Conservation (phyloP, 2,797 vertebrate genomes). For the Denticeps clupeoides region DNA sequence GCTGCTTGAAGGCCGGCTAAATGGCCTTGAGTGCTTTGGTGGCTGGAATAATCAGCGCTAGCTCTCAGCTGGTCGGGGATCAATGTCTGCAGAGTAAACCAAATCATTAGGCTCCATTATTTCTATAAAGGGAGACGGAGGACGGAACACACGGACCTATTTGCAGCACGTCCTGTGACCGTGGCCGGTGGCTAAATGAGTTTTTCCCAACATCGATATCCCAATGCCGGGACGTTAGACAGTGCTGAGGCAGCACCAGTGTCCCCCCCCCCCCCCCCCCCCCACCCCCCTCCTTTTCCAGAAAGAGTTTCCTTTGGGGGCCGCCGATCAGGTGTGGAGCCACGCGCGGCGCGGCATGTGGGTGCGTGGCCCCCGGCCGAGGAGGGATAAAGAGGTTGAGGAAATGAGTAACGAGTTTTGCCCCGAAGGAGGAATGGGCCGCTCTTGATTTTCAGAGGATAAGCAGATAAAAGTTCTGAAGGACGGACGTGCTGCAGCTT, state of each 20-base stretch:
- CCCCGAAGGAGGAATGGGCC: too few relatives aligned
- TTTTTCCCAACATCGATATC: conserved; percentile 36
- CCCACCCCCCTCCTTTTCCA: too few relatives aligned
- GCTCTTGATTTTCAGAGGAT: too few relatives aligned
- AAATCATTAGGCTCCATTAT: conserved; percentile 46
- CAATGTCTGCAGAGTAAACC: conserved; percentile 26
- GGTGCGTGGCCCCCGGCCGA: too few relatives aligned
- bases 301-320: too few relatives aligned
- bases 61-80: conserved; percentile 28
- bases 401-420: too few relatives aligned
- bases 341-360: too few relatives aligned
- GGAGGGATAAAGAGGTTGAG: too few relatives aligned
- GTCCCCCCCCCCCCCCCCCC: too few relatives aligned
- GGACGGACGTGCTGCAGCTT: too few relatives aligned
- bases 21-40: conserved; percentile 24
- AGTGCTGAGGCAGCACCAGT: conserved; percentile 33
- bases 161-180: conserved; percentile 15
- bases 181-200: conserved; percentile 30
- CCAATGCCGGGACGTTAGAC: conserved; percentile 16
- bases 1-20: conserved; percentile 16
- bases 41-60: conserved; percentile 16
- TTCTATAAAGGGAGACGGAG: conserved; percentile 33
- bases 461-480: too few relatives aligned
- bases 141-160: conserved; percentile 14
- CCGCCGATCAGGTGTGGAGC: too few relatives aligned